Evolutionary conservation across 1,140 invertebrate genomes (phyloP), one percentile per base, ranked within the genome.

Genomic region (Drosophila athabasca): DNA sequence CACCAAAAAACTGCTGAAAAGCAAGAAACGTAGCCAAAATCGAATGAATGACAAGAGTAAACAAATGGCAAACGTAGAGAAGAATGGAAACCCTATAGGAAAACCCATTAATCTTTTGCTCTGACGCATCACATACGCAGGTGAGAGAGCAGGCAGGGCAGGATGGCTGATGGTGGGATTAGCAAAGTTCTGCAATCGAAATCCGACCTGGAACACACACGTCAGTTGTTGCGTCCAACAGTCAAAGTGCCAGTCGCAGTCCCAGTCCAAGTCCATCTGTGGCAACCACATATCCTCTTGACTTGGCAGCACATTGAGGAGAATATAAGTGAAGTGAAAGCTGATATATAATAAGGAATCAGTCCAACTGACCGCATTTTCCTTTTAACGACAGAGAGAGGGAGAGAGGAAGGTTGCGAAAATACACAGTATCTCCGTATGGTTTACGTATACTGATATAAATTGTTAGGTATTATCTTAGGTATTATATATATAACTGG

Each of bases 21-120:
- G 8, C 62, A 50, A 54, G 48, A 62, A 69, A 2, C 43, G 43
- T 71, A 71, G 64, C 46, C 50, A 52, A 73, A 77, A 77, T 58
- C 50, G 49, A 82, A 59, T 62, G 74, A 76, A 82, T 82, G 74
- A 69, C 74, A 82, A 65, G 60, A 61, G 79, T 82, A 77, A 82
- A 81, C 73, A 73, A 31, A 31, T 31, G 29, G 29, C 29, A 31
- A 55, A 81, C 49, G 64, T 13, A 26, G 49, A 72, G 57, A 62
- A 50, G 35, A 74, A 65, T 58, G 50, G 74, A 82, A 82, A 55
- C 79, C 79, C 46, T 62, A 78, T 60, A 60, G 46, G 55, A 62
- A 81, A 77, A 71, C 68, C 79, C 80, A 82, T 82, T 82, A 82
- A 82, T 82, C 79, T 82, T 82, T 81, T 66, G 62, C 68, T 74